A percentile compares a stretch with the other conserved stretches of the same genome.
Conservation (phyloP, 30 jellyfish, hydroid and myxozoan genomes). For the Rhopilema esculentum region DNA sequence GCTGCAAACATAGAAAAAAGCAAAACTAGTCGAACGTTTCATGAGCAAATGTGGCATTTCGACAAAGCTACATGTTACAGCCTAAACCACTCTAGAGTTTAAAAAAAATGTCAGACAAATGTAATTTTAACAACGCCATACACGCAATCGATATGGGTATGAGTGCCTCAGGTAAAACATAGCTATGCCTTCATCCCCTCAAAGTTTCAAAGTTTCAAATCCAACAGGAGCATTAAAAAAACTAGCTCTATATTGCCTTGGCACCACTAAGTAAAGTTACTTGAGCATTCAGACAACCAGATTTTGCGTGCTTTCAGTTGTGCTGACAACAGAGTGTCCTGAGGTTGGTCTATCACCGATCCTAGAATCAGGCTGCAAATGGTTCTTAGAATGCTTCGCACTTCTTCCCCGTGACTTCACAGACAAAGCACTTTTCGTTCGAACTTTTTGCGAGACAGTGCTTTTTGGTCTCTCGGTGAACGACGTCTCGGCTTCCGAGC, state of each 20-base stretch:
- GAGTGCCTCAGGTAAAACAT: too few relatives aligned
- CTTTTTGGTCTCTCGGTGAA: constrained; percentile 48
- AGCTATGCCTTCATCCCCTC: too few relatives aligned
- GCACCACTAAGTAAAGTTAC: neutral
- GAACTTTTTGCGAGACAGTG: constrained; percentile 8
- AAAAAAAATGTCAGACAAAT: too few relatives aligned
- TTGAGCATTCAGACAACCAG: neutral
- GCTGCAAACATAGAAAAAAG: neutral
- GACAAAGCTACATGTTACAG: too few relatives aligned
- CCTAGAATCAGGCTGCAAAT: neutral
- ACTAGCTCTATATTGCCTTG: too few relatives aligned
- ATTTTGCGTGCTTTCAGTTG: neutral
- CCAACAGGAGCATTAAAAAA: too few relatives aligned
- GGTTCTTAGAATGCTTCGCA: neutral
- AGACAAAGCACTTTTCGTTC: neutral
- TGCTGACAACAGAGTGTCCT: neutral
- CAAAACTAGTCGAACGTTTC: too few relatives aligned
- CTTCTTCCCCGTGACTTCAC: neutral
- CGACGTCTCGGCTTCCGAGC: constrained; percentile 65
- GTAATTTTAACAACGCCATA: too few relatives aligned
- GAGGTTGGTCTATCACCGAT: neutral
- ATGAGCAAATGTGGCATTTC: too few relatives aligned
- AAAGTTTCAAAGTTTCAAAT: too few relatives aligned
- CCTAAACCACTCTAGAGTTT: too few relatives aligned
- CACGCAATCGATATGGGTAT: too few relatives aligned